Conservation (phyloP, 2,888 invertebrate species). For the Nymphalis c-album region DNA sequence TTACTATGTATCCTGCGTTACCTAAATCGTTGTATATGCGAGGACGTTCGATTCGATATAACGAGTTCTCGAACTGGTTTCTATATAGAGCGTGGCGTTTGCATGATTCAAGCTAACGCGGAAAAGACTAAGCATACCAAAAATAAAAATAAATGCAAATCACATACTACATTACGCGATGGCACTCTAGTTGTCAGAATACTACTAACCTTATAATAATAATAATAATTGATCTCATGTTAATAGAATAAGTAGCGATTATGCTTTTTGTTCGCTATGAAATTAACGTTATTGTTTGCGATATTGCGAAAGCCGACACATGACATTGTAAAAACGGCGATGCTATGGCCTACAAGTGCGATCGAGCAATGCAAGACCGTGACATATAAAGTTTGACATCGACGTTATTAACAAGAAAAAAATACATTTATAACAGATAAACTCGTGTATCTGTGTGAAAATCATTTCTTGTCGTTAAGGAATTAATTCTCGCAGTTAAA, state of each 20-base stretch:
- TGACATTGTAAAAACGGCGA: conserved; percentile 77
- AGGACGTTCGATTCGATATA: conserved; percentile 50
- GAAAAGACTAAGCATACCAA: conserved; percentile 29
- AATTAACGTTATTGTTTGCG: conserved; percentile 58
- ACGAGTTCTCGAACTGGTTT: conserved; percentile 48
- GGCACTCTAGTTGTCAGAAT: conserved; percentile 8
- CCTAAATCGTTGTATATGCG: conserved; percentile 52
- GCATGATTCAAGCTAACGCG: conserved; percentile 35
- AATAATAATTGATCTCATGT: conserved; percentile 23
- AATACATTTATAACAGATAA: conserved; percentile 35
- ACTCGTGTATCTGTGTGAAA: conserved; percentile 23
- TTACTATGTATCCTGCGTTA: conserved; percentile 68
- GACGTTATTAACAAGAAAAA: conserved; percentile 42
- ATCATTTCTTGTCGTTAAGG: conserved; percentile 4
- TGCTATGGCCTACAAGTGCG: conserved; percentile 78
- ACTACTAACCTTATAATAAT: background rate
- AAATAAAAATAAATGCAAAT: conserved; percentile 22
- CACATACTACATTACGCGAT: conserved; percentile 12
- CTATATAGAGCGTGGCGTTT: conserved; percentile 31
- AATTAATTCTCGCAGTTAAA: conserved; percentile 14
- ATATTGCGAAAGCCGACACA: conserved; percentile 73
- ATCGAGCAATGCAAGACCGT: conserved; percentile 73
- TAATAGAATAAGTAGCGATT: conserved; percentile 19
- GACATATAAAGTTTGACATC: conserved; percentile 77
- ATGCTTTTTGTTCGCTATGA: conserved; percentile 23